phyloP scores from a whole-genome alignment of 53 echinoderm and acorn worm genomes.

The Holothuria leucospilota region DNA sequence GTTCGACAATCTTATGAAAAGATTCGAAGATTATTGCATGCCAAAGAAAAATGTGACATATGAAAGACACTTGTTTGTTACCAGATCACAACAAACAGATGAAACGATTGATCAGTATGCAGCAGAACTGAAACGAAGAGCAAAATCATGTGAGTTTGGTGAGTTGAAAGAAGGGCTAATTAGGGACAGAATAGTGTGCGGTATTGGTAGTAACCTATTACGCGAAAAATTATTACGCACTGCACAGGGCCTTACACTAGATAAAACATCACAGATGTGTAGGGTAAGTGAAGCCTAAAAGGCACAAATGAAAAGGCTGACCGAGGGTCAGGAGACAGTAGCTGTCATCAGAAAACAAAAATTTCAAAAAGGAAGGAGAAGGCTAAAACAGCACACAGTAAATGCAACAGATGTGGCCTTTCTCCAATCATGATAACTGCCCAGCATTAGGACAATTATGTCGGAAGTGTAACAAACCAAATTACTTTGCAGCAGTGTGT shows the following conservation, averaged over 20 bases:
- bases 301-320: conserved; percentile 1
- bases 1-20: not conserved
- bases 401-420: not conserved
- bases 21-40: conserved; percentile 25
- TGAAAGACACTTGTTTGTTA: conserved; percentile 55
- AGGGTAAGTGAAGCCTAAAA: conserved; percentile 21
- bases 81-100: conserved; percentile 17
- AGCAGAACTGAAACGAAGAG: conserved; percentile 60
- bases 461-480: not conserved
- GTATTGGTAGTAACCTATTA: conserved; percentile 39
- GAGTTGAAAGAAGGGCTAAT: conserved; percentile 48
- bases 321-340: not conserved
- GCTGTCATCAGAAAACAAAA: not conserved
- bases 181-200: conserved; percentile 61
- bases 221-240: conserved; percentile 36
- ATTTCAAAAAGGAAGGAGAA: not conserved
- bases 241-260: conserved; percentile 25
- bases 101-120: conserved; percentile 55
- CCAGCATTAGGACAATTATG: not conserved
- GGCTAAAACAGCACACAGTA: not conserved
- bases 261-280: conserved; percentile 40
- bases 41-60: conserved; percentile 53
- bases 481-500: not conserved
- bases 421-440: not conserved
- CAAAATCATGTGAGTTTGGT: conserved; percentile 70